A percentile compares a stretch with the other conserved stretches of the same genome.
phyloP scores from a whole-genome alignment of 2,888 invertebrate genomes.

The Plutella xylostella region DNA sequence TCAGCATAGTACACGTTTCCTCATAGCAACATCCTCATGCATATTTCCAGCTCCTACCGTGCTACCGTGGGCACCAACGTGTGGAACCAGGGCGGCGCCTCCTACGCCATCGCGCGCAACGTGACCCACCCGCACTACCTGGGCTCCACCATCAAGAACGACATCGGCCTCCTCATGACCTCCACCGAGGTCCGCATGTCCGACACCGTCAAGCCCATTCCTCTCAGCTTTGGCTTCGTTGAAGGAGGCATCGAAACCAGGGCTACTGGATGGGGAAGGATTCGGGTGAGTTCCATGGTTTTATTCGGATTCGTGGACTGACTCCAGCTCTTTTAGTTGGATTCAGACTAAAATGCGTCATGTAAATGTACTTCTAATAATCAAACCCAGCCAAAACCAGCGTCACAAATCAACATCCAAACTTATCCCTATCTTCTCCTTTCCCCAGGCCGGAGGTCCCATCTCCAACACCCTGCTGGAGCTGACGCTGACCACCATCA shows the following conservation, averaged over 20 bases:
- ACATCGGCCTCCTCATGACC: constrained; percentile 37
- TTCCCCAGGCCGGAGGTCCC: constrained; percentile 26
- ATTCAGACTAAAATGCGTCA: no score
- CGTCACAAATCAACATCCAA: no score
- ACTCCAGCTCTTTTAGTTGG: no score
- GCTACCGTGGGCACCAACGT: constrained; percentile 39
- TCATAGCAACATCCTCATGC: no score
- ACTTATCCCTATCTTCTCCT: no score
- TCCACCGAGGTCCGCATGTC: constrained; percentile 16
- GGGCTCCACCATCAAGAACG: constrained; percentile 35
- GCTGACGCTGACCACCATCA: constrained; percentile 19
- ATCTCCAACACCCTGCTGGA: constrained; percentile 25
- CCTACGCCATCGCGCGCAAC: constrained; percentile 30
- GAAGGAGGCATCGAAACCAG: constrained; percentile 20
- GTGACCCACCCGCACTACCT: constrained; percentile 41
- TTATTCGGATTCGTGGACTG: no score
- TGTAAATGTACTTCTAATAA: no score
- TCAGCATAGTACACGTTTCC: no score
- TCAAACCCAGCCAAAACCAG: no score
- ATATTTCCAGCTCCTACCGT: constrained; percentile 31
- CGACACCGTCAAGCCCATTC: constrained; percentile 19
- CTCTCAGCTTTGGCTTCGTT: constrained; percentile 22
- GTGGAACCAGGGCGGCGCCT: constrained; percentile 35
- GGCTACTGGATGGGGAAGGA: constrained; percentile 46
- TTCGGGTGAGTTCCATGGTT: constrained; percentile 25